These are phyloP conservation scores for Ciconia maguari DNA, from an alignment of 2,113 vertebrate genomes.

Conservation along the genomic window DNA sequence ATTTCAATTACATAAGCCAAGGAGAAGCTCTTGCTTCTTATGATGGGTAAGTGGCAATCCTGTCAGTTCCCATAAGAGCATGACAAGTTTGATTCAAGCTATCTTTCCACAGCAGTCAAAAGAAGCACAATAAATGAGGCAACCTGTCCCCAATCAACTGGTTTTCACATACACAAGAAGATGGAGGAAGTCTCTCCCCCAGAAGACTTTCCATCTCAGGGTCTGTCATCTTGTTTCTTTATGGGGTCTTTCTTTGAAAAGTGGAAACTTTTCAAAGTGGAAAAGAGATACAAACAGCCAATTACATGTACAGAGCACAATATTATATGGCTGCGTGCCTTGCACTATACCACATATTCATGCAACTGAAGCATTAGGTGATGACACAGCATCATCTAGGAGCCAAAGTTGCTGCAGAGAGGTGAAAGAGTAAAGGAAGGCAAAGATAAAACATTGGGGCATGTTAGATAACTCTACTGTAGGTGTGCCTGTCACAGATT, in stretches of 20 bases:
- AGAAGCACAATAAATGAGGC: neutral
- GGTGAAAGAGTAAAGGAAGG: neutral
- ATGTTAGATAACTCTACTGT: neutral
- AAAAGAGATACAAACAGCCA: neutral
- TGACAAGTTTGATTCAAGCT: neutral
- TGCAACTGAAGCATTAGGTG: neutral
- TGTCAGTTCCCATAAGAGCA: neutral
- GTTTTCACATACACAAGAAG: neutral
- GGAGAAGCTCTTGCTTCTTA: neutral
- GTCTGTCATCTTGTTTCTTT: neutral
- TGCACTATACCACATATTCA: fast-evolving
- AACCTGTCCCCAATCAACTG: neutral
- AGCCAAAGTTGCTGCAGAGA: neutral
- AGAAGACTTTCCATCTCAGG: neutral
- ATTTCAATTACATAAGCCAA: neutral
- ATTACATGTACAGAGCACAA: neutral
- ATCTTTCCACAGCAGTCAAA: neutral
- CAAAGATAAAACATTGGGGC: neutral
- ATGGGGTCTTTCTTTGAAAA: neutral
- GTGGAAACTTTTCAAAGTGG: neutral
- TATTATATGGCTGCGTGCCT: neutral
- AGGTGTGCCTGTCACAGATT: neutral
- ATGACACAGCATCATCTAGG: neutral
- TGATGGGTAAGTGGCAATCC: neutral
- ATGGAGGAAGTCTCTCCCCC: neutral